phyloP scores from a whole-genome alignment of 2,888 invertebrate genomes.

The Sarcophaga carnaria region DNA sequence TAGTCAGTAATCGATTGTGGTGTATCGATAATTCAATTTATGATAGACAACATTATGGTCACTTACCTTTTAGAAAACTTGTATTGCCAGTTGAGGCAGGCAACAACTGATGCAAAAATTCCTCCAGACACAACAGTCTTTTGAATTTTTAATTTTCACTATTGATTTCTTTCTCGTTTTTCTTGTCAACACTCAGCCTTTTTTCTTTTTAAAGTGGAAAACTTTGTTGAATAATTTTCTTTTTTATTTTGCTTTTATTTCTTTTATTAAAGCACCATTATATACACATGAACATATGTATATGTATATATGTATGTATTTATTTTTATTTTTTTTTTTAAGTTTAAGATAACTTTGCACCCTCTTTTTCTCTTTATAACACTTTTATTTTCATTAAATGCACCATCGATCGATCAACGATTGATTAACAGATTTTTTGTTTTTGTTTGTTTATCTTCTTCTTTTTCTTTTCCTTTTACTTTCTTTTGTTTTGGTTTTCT shows the following conservation, averaged over 20 bases:
- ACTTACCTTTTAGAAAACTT: constrained; percentile 53
- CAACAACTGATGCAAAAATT: constrained; percentile 45
- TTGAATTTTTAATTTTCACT: constrained; percentile 28
- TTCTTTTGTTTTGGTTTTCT: not conserved
- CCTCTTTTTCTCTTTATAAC: not conserved
- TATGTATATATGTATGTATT: not conserved
- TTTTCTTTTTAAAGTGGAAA: constrained; percentile 8
- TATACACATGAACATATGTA: not conserved
- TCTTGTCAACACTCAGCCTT: not conserved
- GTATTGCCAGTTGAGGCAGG: constrained; percentile 43
- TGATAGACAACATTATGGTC: not conserved
- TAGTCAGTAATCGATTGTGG: not conserved
- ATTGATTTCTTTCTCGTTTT: constrained; percentile 10
- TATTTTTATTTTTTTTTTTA: constrained; percentile 21
- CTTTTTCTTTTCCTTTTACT: not conserved
- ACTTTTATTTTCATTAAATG: constrained; percentile 26
- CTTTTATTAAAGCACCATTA: constrained; percentile 33
- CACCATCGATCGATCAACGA: constrained; percentile 44
- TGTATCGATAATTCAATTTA: not conserved
- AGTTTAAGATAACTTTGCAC: not conserved
- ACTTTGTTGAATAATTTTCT: constrained; percentile 12
- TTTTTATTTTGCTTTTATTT: not conserved
- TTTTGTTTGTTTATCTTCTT: constrained; percentile 7
- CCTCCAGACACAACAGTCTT: constrained; percentile 10
- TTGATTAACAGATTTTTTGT: constrained; percentile 14